Evolutionary conservation across 1,140 invertebrate genomes (phyloP).

Genomic region (Adoxophyes honmai): DNA sequence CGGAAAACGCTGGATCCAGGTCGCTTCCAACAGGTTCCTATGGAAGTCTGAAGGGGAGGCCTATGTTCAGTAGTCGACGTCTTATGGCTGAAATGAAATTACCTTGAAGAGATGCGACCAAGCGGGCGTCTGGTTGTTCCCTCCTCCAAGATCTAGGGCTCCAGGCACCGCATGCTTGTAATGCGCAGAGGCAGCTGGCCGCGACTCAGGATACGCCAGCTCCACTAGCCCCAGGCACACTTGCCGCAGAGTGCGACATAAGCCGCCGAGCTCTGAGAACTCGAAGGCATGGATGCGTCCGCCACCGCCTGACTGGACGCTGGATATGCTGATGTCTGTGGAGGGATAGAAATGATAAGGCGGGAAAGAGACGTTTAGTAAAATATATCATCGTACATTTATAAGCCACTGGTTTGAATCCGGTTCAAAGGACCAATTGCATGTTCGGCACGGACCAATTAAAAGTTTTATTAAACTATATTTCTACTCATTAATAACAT

Average conservation of each 20-base stretch:
- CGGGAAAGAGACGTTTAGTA: not conserved
- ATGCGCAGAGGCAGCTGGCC: conserved; percentile 61
- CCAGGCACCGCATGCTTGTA: conserved; percentile 43
- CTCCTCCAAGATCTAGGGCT: conserved; percentile 23
- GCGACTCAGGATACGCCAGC: conserved; percentile 91
- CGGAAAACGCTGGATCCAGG: too few relatives aligned
- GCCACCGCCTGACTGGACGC: not conserved
- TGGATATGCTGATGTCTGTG: conserved; percentile 26
- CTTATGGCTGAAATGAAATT: not conserved
- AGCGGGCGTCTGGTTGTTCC: conserved; percentile 59
- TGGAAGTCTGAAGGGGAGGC: too few relatives aligned
- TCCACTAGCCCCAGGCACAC: conserved; percentile 93
- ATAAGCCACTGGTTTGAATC: too few relatives aligned
- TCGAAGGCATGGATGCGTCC: conserved; percentile 79
- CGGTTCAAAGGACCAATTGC: too few relatives aligned
- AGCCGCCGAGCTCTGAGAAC: conserved; percentile 79
- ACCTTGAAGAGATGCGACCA: conserved; percentile 82
- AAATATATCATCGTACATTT: too few relatives aligned
- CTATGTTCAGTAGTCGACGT: too few relatives aligned
- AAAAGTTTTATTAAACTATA: too few relatives aligned
- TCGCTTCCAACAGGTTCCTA: too few relatives aligned
- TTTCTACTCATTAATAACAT: too few relatives aligned
- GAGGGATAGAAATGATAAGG: too few relatives aligned
- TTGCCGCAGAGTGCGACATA: conserved; percentile 85
- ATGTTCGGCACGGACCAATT: too few relatives aligned